A percentile compares a stretch with the other conserved stretches of the same genome.
phyloP scores from a whole-genome alignment of 2,888 invertebrate genomes.

The Allophyes oxyacanthae region DNA sequence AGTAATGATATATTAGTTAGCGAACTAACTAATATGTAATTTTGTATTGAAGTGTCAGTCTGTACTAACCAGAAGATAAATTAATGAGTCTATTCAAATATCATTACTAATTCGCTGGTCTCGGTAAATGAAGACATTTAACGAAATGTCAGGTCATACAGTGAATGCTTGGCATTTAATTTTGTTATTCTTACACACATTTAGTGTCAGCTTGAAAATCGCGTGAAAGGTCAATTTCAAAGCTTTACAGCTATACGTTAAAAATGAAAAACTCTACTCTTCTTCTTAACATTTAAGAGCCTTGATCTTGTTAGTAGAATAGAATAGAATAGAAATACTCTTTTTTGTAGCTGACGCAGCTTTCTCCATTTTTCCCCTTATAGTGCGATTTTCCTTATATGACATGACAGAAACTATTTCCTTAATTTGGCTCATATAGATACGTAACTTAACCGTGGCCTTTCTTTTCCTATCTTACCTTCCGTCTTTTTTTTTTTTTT shows the following conservation, averaged over 20 bases:
- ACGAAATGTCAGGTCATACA: constrained; percentile 34
- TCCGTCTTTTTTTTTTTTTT: no score
- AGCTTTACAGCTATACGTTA: constrained; percentile 27
- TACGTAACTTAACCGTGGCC: no score
- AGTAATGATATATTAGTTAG: not conserved
- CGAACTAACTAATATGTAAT: constrained; percentile 8
- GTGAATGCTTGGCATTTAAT: constrained; percentile 39
- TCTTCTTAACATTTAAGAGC: no score
- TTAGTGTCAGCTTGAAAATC: constrained; percentile 2
- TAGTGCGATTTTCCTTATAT: no score
- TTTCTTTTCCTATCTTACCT: no score
- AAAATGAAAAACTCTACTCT: no score
- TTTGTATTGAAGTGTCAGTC: constrained; percentile 32
- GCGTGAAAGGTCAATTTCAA: constrained; percentile 34
- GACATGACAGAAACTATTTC: no score
- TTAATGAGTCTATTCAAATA: constrained; percentile 36
- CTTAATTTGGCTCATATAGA: no score
- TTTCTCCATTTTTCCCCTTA: no score
- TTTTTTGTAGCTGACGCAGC: no score
- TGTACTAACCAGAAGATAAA: constrained; percentile 17
- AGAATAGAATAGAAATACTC: no score
- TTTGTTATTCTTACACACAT: not conserved
- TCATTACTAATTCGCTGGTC: constrained; percentile 12
- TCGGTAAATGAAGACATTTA: constrained; percentile 46
- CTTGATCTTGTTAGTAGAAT: no score